Evolutionary conservation across 2,113 vertebrate genomes (phyloP).

Genomic region (Vulpes lagopus): DNA sequence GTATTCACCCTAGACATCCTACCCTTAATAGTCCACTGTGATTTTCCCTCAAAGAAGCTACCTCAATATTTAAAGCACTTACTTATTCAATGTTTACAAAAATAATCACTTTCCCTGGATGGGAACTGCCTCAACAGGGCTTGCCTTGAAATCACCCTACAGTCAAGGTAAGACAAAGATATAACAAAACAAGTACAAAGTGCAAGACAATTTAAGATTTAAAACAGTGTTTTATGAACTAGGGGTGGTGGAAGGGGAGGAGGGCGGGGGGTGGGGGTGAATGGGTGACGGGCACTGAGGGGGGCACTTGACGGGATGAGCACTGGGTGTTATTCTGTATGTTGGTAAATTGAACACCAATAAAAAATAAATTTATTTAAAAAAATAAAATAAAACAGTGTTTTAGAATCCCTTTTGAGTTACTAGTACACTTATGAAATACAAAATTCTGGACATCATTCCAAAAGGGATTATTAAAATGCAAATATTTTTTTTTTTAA

Average conservation of each 20-base stretch:
- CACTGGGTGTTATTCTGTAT: too few species aligned
- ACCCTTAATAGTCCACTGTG: background rate
- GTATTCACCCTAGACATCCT: constrained; percentile 42
- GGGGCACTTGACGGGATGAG: too few species aligned
- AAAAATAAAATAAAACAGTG: background rate
- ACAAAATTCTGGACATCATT: background rate
- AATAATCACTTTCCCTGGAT: constrained; percentile 43
- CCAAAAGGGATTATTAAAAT: constrained; percentile 54
- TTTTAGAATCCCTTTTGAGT: constrained; percentile 33
- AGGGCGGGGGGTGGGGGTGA: too few species aligned
- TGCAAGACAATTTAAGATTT: constrained; percentile 14
- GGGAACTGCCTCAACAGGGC: background rate
- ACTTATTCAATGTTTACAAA: constrained; percentile 61
- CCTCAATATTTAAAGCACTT: constrained; percentile 68
- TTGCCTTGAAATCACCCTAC: background rate
- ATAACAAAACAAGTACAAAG: background rate
- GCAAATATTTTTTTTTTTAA: background rate
- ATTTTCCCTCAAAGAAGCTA: constrained; percentile 75
- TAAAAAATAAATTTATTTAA: background rate
- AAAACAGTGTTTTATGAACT: background rate
- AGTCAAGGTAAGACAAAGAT: background rate
- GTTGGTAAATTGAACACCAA: too few species aligned
- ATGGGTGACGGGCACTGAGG: too few species aligned
- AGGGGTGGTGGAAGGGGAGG: too few species aligned
- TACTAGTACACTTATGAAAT: constrained; percentile 39